Base-by-base conservation (phyloP, 2,113 vertebrate species). In the Alectura lathami region DNA sequence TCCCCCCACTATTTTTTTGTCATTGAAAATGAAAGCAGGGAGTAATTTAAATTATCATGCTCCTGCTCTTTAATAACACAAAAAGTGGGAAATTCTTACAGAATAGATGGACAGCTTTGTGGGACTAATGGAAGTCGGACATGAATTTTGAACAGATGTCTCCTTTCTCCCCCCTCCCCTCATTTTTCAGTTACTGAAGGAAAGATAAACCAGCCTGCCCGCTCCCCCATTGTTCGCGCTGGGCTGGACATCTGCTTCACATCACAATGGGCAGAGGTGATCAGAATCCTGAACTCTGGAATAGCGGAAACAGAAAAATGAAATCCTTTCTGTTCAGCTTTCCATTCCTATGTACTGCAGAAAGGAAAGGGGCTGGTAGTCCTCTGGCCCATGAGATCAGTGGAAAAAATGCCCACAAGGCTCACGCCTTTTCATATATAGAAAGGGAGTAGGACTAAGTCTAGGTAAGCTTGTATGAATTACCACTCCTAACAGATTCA, bases 11-110 rank as follows among this genome's bases (percentile, higher is more conserved):
- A 7, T n/a, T 26, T 50, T 38, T 78, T 68, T 83, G 42, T 9
- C 15, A 47, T 17, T 77, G 87, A 67, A 93, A 93, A 91, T 89
- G 59, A 88, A 94, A 89, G 83, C 24, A 57, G 74, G 74, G 53
- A 69, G 14, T 84, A 88, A 94, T 82, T 95, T 86, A 78, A 96
- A 88, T 81, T 81, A 86, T 48, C 3, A 6, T 30, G 8, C 51
- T 91, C 87, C 62, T 59, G 48, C 43, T 93, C 51, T 73, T 86
- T 51, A 83, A 11, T 74, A 94, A 91, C 63, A 91, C 38, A 45
- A 89, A 92, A 95, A 89, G 79, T 42, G 22, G 66, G 34, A 54
- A 93, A 93, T 69, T 91, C 43, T 89, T 83, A 54, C 12, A 57
- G 81, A 94, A 72, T 43, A 81, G 73, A 95, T 27, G 56, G 30